A percentile compares a stretch with the other conserved stretches of the same genome.
Conservation (phyloP, 2,113 vertebrate species). For the Varanus komodoensis region DNA sequence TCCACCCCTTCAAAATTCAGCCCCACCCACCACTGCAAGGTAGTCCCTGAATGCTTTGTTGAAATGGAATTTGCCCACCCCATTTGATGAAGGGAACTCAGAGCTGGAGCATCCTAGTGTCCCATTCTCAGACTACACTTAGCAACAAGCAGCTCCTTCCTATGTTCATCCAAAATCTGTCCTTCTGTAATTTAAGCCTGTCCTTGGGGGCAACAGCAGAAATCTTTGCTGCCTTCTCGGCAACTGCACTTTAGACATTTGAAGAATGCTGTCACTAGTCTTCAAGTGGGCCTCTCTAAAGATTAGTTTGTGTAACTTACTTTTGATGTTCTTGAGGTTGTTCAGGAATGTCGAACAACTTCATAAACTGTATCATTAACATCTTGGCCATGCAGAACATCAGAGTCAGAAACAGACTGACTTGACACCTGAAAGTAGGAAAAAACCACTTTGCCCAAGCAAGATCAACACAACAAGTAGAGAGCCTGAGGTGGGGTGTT, state of each 20-base stretch:
- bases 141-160: background rate
- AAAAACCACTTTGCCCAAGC: constrained; percentile 46
- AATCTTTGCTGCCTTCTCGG: background rate
- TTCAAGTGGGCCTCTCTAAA: background rate
- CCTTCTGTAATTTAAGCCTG: background rate
- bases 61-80: no score
- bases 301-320: constrained; percentile 69
- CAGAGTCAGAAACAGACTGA: constrained; percentile 57
- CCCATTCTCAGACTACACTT: background rate
- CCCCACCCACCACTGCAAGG: no score
- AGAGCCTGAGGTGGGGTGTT: background rate
- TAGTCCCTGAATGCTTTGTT: no score
- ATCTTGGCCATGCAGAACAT: constrained; percentile 62
- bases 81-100: background rate
- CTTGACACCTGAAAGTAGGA: constrained; percentile 69
- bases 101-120: background rate
- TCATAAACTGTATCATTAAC: constrained; percentile 77
- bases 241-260: background rate
- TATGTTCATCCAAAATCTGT: background rate
- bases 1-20: no score
- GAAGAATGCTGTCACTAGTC: background rate
- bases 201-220: background rate
- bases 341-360: constrained; percentile 80
- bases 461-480: constrained; percentile 5
- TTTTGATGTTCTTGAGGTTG: constrained; percentile 63